Evolutionary conservation across 2,888 invertebrate genomes (phyloP).

Genomic region (Eudemis profundana): DNA sequence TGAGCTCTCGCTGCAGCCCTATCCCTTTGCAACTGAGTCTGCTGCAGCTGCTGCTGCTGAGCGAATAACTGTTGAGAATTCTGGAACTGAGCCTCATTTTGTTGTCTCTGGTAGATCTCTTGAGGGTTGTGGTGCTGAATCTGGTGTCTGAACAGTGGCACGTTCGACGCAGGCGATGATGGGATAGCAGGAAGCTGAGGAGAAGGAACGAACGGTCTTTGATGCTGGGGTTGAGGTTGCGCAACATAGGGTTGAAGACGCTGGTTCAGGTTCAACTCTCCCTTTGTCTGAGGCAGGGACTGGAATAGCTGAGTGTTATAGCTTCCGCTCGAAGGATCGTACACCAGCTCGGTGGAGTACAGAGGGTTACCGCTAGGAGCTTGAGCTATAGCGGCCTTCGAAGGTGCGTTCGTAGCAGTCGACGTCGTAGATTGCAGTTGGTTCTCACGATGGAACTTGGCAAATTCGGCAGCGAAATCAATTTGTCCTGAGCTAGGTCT

Average conservation of each 20-base stretch:
- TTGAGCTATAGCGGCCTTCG: slow-evolving; percentile 67
- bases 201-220: slow-evolving; percentile 84
- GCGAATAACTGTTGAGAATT: slow-evolving; percentile 88
- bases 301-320: slow-evolving; percentile 93
- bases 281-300: slow-evolving; percentile 89
- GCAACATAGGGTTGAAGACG: slow-evolving; percentile 91
- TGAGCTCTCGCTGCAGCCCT: slow-evolving; percentile 83
- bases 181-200: slow-evolving; percentile 83
- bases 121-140: slow-evolving; percentile 76
- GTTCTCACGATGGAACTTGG: slow-evolving; percentile 88
- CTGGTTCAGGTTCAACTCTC: slow-evolving; percentile 89
- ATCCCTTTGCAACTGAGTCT: slow-evolving; percentile 87
- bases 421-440: slow-evolving; percentile 85
- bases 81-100: slow-evolving; percentile 85
- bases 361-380: slow-evolving; percentile 86
- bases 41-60: slow-evolving; percentile 88
- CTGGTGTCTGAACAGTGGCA: slow-evolving; percentile 81
- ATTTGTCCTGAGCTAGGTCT: slow-evolving; percentile 69
- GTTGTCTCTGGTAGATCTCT: slow-evolving; percentile 86
- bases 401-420: slow-evolving; percentile 68
- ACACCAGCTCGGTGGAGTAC: slow-evolving; percentile 91
- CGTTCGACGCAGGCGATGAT: slow-evolving; percentile 62
- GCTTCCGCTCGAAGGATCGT: slow-evolving; percentile 90
- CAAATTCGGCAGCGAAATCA: slow-evolving; percentile 91
- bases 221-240: slow-evolving; percentile 82